These are phyloP conservation scores for Nothocercus nigrocapillus DNA, from an alignment of 2,113 vertebrate species.

Conservation along the genomic window DNA sequence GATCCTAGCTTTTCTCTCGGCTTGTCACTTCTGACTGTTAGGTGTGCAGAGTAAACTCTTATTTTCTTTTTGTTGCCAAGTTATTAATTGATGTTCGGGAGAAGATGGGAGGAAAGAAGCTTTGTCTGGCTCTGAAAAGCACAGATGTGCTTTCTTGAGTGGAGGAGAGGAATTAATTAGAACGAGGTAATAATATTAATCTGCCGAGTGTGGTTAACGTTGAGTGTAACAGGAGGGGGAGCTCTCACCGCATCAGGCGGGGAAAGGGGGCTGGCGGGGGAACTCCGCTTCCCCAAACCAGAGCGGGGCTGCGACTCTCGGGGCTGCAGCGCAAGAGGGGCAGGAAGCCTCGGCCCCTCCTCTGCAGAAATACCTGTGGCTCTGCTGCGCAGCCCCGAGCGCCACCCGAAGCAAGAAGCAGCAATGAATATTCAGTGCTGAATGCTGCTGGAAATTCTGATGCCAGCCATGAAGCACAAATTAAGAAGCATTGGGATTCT, in stretches of 20 bases:
- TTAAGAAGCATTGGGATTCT: constrained; percentile 60
- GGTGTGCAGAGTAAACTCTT: constrained; percentile 68
- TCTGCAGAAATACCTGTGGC: constrained; percentile 54
- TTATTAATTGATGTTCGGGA: constrained; percentile 69
- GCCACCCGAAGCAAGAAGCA: constrained; percentile 52
- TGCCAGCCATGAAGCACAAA: constrained; percentile 47
- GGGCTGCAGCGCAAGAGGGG: background rate
- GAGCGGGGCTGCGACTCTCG: background rate
- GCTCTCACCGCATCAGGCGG: constrained; percentile 66
- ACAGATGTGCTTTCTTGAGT: constrained; percentile 68
- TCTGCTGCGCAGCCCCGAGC: background rate
- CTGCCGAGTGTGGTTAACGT: constrained; percentile 25
- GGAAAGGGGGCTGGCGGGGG: constrained; percentile 22
- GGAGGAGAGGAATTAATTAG: constrained; percentile 67
- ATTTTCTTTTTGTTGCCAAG: constrained; percentile 72
- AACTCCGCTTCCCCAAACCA: constrained; percentile 55
- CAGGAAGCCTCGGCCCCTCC: background rate
- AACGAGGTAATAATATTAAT: constrained; percentile 67
- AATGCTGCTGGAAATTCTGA: constrained; percentile 48
- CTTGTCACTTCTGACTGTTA: constrained; percentile 61
- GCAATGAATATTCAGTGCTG: constrained; percentile 76
- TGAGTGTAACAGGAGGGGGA: constrained; percentile 68
- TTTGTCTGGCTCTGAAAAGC: constrained; percentile 69
- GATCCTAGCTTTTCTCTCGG: constrained; percentile 42
- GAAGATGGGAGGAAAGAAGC: constrained; percentile 61